Percentiles rank a stretch among this genome's conserved stretches.
phyloP scores from a whole-genome alignment of 2,888 invertebrate species.

The Archaeoteleia sp. region DNA sequence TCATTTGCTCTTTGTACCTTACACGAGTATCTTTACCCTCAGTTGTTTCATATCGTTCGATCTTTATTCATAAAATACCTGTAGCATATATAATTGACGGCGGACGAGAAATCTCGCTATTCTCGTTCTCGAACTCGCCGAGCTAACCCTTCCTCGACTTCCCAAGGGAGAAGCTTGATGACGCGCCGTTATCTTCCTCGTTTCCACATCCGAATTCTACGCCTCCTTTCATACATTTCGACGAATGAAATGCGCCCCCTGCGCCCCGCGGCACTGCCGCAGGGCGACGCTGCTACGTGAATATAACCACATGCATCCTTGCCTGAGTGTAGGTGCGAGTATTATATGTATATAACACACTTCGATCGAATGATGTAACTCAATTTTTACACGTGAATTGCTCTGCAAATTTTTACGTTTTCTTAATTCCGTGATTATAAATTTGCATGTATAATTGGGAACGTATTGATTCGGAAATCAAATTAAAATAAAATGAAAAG shows the following conservation, averaged over 20 bases:
- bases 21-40: slow-evolving; percentile 13
- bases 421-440: too few species aligned
- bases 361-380: slow-evolving; percentile 24
- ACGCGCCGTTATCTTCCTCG: slow-evolving; percentile 35
- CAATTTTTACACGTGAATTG: slow-evolving; percentile 26
- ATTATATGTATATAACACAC: slow-evolving; percentile 8
- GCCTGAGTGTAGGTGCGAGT: too few species aligned
- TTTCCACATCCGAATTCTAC: slow-evolving; percentile 37
- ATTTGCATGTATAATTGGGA: too few species aligned
- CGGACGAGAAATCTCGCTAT: slow-evolving; percentile 38
- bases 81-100: slow-evolving; percentile 45
- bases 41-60: slow-evolving; percentile 17
- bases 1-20: slow-evolving; percentile 27
- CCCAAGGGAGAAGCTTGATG: slow-evolving; percentile 43
- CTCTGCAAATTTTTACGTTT: slow-evolving; percentile 10
- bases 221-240: slow-evolving; percentile 46
- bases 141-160: slow-evolving; percentile 26
- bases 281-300: slow-evolving; percentile 14
- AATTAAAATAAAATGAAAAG: too few species aligned
- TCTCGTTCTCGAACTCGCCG: slow-evolving; percentile 19
- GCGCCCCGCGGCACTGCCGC: slow-evolving; percentile 4
- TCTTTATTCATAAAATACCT: slow-evolving; percentile 46
- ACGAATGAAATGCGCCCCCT: slow-evolving; percentile 35
- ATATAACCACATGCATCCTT: slow-evolving; percentile 10
- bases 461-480: too few species aligned